A percentile compares a stretch with the other conserved stretches of the same genome.
phyloP scores from a whole-genome alignment of 2,113 vertebrate genomes.

The Butorides virescens region DNA sequence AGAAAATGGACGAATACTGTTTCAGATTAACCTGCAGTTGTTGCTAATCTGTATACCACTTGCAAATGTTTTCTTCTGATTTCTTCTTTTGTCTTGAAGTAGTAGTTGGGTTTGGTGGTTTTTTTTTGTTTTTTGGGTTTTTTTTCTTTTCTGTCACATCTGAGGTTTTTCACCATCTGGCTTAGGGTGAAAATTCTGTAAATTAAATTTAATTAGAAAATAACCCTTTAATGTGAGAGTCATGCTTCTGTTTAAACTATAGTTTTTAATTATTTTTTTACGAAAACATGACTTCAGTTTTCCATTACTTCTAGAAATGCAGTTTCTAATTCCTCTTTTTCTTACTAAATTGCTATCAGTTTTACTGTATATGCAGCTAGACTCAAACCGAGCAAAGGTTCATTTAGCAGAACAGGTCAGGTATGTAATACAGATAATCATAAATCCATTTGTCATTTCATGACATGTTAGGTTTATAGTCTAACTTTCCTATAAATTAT shows the following conservation, averaged over 20 bases:
- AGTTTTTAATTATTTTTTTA: neutral
- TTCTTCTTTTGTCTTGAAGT: neutral
- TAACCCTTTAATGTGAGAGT: neutral
- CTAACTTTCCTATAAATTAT: neutral
- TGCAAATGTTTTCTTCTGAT: neutral
- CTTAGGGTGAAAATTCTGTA: neutral
- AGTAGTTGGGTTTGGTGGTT: neutral
- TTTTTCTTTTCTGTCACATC: neutral
- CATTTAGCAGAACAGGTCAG: neutral
- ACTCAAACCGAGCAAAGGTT: neutral
- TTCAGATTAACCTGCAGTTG: neutral
- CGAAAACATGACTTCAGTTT: neutral
- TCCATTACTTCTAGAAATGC: neutral
- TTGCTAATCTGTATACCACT: neutral
- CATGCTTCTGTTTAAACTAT: neutral
- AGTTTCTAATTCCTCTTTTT: neutral
- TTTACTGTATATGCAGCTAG: neutral
- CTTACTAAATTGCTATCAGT: neutral
- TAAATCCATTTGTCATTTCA: neutral
- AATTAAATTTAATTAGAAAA: neutral
- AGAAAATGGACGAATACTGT: neutral
- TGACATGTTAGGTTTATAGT: neutral
- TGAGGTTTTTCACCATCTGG: neutral
- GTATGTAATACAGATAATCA: neutral
- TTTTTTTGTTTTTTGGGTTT: neutral